Conservation (phyloP, 2,888 invertebrate species). For the Fabriciana adippe region DNA sequence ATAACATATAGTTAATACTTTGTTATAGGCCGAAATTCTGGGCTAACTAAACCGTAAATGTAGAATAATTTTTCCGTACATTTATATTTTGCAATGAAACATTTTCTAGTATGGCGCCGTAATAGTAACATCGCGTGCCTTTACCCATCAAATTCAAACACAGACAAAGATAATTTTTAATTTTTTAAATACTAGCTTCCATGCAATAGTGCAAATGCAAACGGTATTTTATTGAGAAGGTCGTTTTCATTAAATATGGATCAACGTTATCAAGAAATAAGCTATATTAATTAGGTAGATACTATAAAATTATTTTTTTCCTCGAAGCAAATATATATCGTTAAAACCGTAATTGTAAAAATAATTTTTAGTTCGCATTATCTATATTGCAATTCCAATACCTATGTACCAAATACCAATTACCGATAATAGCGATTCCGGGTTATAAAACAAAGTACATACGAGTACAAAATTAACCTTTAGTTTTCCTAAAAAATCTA, state of each 20-base stretch:
- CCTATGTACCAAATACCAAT: no score
- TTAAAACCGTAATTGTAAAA: no score
- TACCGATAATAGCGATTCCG: no score
- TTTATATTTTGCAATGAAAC: conserved; percentile 17
- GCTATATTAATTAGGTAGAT: conserved; percentile 2
- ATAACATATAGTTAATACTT: no score
- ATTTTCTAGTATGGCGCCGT: conserved; percentile 6
- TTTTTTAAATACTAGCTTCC: conserved; percentile 35
- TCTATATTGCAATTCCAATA: no score
- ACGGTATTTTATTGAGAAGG: conserved; percentile 26
- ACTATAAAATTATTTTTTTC: conserved; percentile 1
- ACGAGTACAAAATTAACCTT: no score
- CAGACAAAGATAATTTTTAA: conserved; percentile 27
- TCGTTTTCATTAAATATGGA: conserved; percentile 27
- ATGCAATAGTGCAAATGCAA: conserved; percentile 22
- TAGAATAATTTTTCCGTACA: neutral
- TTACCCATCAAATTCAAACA: conserved; percentile 26
- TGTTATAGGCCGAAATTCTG: no score
- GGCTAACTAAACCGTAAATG: no score
- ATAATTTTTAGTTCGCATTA: no score
- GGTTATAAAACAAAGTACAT: no score
- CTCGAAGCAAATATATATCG: neutral
- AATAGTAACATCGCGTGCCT: conserved; percentile 38
- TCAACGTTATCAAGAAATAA: conserved; percentile 13
- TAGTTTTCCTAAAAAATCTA: no score